Percentiles rank a stretch among this genome's conserved stretches.
These are phyloP conservation scores for Lepus timidus DNA, from an alignment of 2,113 vertebrate species.

Conservation along the genomic window DNA sequence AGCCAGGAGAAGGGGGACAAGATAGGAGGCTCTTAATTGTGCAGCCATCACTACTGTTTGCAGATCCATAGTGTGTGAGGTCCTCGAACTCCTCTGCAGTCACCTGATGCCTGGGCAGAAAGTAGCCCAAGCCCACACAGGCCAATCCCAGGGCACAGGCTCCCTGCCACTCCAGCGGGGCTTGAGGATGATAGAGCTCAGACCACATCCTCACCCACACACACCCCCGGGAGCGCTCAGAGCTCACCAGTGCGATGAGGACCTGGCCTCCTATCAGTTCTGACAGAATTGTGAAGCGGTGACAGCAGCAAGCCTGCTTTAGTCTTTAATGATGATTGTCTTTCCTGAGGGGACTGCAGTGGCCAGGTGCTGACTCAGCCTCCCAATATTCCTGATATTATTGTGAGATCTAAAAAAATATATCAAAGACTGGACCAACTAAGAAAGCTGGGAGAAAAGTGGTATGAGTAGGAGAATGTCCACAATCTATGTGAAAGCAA, in stretches of 20 bases:
- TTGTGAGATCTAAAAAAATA: not conserved
- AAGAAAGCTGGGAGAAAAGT: not conserved
- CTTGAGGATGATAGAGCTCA: not conserved
- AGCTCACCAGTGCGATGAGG: not conserved
- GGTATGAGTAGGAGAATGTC: not conserved
- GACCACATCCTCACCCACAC: constrained; percentile 23
- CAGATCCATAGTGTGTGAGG: not conserved
- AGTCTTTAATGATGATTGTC: not conserved
- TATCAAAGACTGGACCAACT: too few relatives aligned
- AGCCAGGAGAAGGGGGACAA: constrained; percentile 29
- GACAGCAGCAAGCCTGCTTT: not conserved
- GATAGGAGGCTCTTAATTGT: not conserved
- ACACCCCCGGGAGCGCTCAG: not conserved
- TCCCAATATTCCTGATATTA: not conserved
- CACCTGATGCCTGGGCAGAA: not conserved
- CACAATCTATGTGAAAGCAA: not conserved
- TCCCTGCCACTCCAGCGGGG: not conserved
- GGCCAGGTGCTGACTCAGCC: not conserved
- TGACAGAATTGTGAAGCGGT: not conserved
- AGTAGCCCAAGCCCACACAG: not conserved
- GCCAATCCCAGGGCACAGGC: not conserved
- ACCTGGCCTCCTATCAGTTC: not conserved
- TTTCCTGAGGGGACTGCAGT: not conserved
- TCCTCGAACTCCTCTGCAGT: not conserved
- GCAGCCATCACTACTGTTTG: not conserved